phyloP scores from a whole-genome alignment of 2,888 invertebrate genomes.

The Strigamia transsilvanica region DNA sequence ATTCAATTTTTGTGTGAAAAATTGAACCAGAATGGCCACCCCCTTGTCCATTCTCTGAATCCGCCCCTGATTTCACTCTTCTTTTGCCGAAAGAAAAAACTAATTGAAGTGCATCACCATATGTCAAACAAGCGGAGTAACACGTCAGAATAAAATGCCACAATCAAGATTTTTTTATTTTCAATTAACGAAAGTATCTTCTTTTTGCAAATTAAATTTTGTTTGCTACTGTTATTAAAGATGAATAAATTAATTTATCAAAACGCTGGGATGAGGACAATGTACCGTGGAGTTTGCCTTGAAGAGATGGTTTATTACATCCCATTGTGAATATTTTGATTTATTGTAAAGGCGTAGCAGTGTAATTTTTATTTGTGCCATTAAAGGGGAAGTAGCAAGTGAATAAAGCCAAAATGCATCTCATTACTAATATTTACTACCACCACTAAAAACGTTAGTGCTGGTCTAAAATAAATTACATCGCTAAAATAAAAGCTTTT shows the following conservation, averaged over 20 bases:
- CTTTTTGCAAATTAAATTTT: neutral
- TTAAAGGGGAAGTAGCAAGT: slow-evolving; percentile 5
- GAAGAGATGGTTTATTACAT: neutral
- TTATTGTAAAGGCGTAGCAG: neutral
- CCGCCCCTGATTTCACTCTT: too few relatives aligned
- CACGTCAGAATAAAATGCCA: too few relatives aligned
- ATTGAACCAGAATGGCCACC: too few relatives aligned
- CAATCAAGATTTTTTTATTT: too few relatives aligned
- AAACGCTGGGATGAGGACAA: neutral
- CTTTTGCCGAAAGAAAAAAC: neutral
- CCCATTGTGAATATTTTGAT: neutral
- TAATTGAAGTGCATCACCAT: too few relatives aligned
- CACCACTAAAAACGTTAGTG: neutral
- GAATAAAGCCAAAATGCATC: neutral
- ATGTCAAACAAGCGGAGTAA: too few relatives aligned
- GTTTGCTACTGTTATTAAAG: neutral
- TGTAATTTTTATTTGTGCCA: neutral
- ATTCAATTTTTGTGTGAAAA: too few relatives aligned
- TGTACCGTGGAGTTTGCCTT: neutral
- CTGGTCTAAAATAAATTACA: neutral
- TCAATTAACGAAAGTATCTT: too few relatives aligned
- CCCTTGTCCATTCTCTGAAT: too few relatives aligned
- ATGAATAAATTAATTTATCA: slow-evolving; percentile 1
- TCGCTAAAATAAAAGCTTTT: too few relatives aligned
- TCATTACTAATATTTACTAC: neutral